Evolutionary conservation across 2,797 vertebrate species (phyloP).

Genomic region (Spatula clypeata): DNA sequence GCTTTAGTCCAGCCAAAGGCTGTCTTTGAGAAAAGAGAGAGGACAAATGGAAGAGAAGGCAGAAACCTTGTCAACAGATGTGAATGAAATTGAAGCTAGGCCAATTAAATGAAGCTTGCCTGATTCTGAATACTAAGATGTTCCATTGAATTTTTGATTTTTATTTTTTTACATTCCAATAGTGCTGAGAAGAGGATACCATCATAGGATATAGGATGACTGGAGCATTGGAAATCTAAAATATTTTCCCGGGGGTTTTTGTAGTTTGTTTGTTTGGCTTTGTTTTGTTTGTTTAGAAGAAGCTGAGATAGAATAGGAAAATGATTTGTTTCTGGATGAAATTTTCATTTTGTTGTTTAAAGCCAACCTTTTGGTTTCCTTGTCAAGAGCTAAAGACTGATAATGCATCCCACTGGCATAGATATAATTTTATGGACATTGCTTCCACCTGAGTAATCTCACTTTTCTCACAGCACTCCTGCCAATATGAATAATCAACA

Average conservation of each 20-base stretch:
- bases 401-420: background rate
- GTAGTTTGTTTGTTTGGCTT: background rate
- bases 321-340: background rate
- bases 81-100: background rate
- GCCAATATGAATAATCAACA: background rate
- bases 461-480: background rate
- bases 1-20: background rate
- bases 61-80: background rate
- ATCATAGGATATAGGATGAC: background rate
- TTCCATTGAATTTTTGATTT: background rate
- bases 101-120: background rate
- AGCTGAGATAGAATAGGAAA: background rate
- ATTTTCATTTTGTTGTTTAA: background rate
- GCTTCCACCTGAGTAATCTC: background rate
- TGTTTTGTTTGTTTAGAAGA: background rate
- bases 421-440: background rate
- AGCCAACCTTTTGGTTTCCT: background rate
- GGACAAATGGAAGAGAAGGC: background rate
- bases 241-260: background rate
- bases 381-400: background rate
- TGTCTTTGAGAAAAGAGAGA: background rate
- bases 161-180: background rate
- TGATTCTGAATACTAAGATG: background rate
- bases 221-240: background rate
- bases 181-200: background rate